Evolutionary conservation across 2,888 invertebrate genomes (phyloP), one percentile per base, ranked within the genome.

Genomic region (Acleris holmiana): DNA sequence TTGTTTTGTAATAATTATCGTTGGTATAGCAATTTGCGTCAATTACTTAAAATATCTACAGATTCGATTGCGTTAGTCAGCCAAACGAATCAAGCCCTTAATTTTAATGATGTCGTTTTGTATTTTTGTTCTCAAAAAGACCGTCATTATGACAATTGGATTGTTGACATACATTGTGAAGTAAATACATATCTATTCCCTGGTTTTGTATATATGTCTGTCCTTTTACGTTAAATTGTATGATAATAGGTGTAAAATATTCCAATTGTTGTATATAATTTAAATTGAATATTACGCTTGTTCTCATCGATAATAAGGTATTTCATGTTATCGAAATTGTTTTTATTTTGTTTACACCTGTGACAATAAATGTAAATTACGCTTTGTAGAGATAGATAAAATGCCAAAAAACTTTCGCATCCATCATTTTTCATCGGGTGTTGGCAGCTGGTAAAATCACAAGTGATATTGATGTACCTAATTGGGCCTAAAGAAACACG

Each of bases 281-380:
- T 76, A 72, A 68, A 56, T 48, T 17, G 29, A 65, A 49, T 58
- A 68, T 49, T 69, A 73, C 68, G 71, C 77, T 75, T 71, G 66
- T 69, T 72, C 66, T 59, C 53, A 46, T 68, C 62, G 40, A 53
- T 63, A 29, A 51, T 57, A 56, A 66, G 69, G 23, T 61, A 54
- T 54, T 54, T 40, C 71, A 74, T 75, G 68, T 74, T 74, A 76
- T 75, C 76, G 75, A 76, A 79, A 79, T 84, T 82, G 73, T 75
- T 83, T 74, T 70, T 78, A 82, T 83, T 81, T 82, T 85, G 86
- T 81, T 87, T 86, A 91, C 88, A 89, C 88, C 87, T 91, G 86
- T 91, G 91, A 92, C 91, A 92, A 92, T 92, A 92, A 91, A 86
- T 89, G 80, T 90, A 91, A 82, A 85, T 88, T 88, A 91, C 89